Evolutionary conservation across 2,797 vertebrate species (phyloP).

Genomic region (Eulemur mongoz): DNA sequence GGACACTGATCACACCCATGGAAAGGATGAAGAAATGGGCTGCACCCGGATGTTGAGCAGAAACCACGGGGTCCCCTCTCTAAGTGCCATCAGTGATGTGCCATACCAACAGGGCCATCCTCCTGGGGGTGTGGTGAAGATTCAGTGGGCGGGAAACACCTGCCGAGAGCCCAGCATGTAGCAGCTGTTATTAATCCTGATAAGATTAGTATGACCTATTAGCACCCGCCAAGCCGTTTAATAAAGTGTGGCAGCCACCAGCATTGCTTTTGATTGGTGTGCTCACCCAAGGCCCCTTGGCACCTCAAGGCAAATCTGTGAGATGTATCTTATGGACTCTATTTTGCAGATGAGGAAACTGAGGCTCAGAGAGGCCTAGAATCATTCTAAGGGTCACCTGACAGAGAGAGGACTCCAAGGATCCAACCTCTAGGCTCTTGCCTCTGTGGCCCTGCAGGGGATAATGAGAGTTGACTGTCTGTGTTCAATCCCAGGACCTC

Average conservation of each 20-base stretch:
- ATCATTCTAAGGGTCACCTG: slow-evolving; percentile 30
- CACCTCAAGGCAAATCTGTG: not conserved
- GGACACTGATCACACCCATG: no score
- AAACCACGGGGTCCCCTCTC: not conserved
- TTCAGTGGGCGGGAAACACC: not conserved
- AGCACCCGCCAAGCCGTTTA: not conserved
- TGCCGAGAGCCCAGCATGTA: not conserved
- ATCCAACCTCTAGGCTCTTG: not conserved
- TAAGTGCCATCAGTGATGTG: not conserved
- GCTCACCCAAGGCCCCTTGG: not conserved
- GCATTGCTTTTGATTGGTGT: not conserved
- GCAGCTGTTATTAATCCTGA: not conserved
- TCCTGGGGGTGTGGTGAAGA: not conserved
- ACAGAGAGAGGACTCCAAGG: slow-evolving; percentile 36
- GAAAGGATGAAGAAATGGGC: not conserved
- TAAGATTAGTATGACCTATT: not conserved
- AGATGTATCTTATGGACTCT: not conserved
- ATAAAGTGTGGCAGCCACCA: not conserved
- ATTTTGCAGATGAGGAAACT: slow-evolving; percentile 61
- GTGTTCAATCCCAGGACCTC: slow-evolving; percentile 17
- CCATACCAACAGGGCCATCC: not conserved
- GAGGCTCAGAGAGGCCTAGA: slow-evolving; percentile 56
- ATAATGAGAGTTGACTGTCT: slow-evolving; percentile 78
- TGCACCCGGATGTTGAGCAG: not conserved
- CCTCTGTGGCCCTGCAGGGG: slow-evolving; percentile 47